A percentile compares a stretch with the other conserved stretches of the same genome.
Conservation (phyloP, 2,113 vertebrate genomes). For the Ascaphus truei region DNA sequence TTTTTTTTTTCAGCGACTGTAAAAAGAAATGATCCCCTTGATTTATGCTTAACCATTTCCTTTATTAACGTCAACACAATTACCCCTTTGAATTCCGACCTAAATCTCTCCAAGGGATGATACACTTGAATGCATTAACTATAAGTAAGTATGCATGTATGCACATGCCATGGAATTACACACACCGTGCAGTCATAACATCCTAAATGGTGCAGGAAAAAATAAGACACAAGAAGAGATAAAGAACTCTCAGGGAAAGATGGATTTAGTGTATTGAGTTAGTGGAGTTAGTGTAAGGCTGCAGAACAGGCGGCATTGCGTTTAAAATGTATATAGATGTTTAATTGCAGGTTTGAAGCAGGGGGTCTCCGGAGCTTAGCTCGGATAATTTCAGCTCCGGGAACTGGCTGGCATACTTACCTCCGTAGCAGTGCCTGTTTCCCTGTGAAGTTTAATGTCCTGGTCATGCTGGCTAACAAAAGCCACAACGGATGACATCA, state of each 20-base stretch:
- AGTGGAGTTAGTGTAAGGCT: too few relatives aligned
- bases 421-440: too few relatives aligned
- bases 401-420: too few relatives aligned
- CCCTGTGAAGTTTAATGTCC: too few relatives aligned
- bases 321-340: too few relatives aligned
- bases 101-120: constrained; percentile 31
- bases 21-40: constrained; percentile 14
- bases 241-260: background rate
- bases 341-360: too few relatives aligned
- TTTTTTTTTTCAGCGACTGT: constrained; percentile 7
- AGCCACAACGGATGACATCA: too few relatives aligned
- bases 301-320: too few relatives aligned
- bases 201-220: constrained; percentile 15
- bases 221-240: background rate
- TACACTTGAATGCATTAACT: constrained; percentile 24
- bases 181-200: constrained; percentile 13
- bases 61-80: constrained; percentile 8
- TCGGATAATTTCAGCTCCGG: too few relatives aligned
- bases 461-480: too few relatives aligned
- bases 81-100: constrained; percentile 15
- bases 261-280: too few relatives aligned
- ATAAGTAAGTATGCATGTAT: constrained; percentile 15
- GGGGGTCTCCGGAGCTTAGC: too few relatives aligned
- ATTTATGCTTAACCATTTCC: constrained; percentile 7
- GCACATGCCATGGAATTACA: constrained; percentile 1